Evolutionary conservation across 2,888 invertebrate genomes (phyloP).

Genomic region (Hypsopygia costalis): DNA sequence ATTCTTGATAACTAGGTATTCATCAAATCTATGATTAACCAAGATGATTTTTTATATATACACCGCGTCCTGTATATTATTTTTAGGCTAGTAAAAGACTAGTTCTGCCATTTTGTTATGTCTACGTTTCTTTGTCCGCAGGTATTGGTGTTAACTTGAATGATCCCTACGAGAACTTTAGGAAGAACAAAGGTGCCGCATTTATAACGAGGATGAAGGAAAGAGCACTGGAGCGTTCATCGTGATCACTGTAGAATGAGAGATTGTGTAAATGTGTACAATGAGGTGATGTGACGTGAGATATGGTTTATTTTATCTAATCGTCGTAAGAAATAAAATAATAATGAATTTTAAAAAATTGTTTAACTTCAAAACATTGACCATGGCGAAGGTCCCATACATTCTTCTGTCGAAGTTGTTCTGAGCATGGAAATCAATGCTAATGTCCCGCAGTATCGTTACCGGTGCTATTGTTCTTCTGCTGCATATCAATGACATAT

Average conservation of each 20-base stretch:
- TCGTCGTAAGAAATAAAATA: conserved; percentile 49
- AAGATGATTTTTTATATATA: too few relatives aligned
- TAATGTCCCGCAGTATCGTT: too few relatives aligned
- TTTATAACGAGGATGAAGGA: conserved; percentile 97
- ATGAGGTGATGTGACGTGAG: conserved; percentile 31
- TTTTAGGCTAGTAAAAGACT: too few relatives aligned
- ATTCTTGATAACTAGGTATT: too few relatives aligned
- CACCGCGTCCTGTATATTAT: too few relatives aligned
- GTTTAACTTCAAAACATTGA: not conserved
- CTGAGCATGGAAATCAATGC: too few relatives aligned
- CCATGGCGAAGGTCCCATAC: too few relatives aligned
- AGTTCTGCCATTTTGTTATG: too few relatives aligned
- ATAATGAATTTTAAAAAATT: conserved; percentile 44
- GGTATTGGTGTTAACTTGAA: conserved; percentile 96
- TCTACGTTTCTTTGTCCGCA: conserved; percentile 31
- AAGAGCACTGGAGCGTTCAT: conserved; percentile 87
- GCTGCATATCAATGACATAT: too few relatives aligned
- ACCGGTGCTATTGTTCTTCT: too few relatives aligned
- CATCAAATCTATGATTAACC: too few relatives aligned
- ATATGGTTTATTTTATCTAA: conserved; percentile 69
- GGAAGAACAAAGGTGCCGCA: conserved; percentile 97
- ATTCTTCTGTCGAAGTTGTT: too few relatives aligned
- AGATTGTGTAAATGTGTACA: conserved; percentile 67
- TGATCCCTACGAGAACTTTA: conserved; percentile 98
- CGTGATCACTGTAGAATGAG: conserved; percentile 53